phyloP scores from a whole-genome alignment of 2,797 vertebrate genomes.

The Vespertilio murinus region DNA sequence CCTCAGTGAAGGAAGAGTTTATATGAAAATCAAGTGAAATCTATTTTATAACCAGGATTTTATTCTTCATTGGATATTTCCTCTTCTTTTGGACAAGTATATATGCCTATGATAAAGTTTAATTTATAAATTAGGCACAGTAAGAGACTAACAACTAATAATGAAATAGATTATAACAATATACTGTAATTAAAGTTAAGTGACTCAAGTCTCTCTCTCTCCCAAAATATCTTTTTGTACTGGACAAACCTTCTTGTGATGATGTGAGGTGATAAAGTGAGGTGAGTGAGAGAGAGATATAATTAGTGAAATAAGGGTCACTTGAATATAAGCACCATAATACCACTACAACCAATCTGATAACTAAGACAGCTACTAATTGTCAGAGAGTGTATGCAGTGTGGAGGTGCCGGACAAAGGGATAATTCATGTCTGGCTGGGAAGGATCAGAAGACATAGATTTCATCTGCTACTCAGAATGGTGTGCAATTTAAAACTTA shows the following conservation, averaged over 20 bases:
- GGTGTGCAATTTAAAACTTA: background rate
- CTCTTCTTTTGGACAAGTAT: background rate
- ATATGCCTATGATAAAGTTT: background rate
- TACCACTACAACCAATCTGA: background rate
- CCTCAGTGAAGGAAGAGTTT: background rate
- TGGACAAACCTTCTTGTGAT: background rate
- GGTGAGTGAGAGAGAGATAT: background rate
- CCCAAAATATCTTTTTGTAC: background rate
- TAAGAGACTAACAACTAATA: background rate
- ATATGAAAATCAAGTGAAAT: background rate
- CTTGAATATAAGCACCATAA: background rate
- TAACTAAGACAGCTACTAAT: too few species aligned
- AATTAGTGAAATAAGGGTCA: background rate
- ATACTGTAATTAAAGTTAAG: background rate
- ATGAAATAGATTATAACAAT: background rate
- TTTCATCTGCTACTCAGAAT: background rate
- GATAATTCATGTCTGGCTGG: background rate
- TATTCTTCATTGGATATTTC: background rate
- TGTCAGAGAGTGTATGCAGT: background rate
- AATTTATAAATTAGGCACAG: background rate
- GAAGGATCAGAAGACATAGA: background rate
- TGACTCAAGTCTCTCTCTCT: background rate
- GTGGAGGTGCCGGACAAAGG: background rate
- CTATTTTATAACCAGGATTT: background rate
- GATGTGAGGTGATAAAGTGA: background rate